Evolutionary conservation across 2,888 invertebrate species (phyloP).

Genomic region (Nomada fabriciana): DNA sequence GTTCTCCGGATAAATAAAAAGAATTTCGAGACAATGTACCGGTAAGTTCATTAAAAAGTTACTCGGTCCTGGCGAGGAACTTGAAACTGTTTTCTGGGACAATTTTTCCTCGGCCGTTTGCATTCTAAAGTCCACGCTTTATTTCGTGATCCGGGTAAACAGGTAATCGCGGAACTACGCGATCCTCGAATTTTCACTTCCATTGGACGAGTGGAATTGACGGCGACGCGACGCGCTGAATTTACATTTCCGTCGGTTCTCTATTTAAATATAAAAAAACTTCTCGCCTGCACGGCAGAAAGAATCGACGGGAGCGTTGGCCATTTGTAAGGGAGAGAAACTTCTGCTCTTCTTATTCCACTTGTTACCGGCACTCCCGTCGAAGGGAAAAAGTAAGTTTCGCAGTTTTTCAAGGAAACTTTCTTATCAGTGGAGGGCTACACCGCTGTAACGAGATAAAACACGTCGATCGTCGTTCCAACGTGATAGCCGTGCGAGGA

Average conservation of each 20-base stretch:
- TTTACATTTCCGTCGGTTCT: slow-evolving; percentile 40
- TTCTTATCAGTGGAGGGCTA: slow-evolving; percentile 54
- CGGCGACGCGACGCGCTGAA: slow-evolving; percentile 5
- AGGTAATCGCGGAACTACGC: slow-evolving; percentile 4
- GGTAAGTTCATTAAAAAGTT: slow-evolving; percentile 35
- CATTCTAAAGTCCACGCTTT: slow-evolving; percentile 7
- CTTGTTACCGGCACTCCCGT: slow-evolving; percentile 33
- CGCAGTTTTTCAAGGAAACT: slow-evolving; percentile 64
- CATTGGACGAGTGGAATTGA: background rate
- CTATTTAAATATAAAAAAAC: slow-evolving; percentile 44
- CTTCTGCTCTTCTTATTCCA: slow-evolving; percentile 49
- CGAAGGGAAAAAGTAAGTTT: slow-evolving; percentile 50
- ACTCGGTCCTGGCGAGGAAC: background rate
- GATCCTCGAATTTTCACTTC: slow-evolving; percentile 31
- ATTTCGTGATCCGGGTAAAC: slow-evolving; percentile 8
- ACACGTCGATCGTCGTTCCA: slow-evolving; percentile 52
- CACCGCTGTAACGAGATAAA: slow-evolving; percentile 47
- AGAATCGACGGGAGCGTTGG: slow-evolving; percentile 36
- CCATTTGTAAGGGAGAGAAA: slow-evolving; percentile 51
- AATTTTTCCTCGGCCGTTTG: slow-evolving; percentile 22
- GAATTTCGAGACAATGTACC: slow-evolving; percentile 11
- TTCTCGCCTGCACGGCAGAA: background rate
- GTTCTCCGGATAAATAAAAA: background rate
- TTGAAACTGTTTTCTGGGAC: background rate
- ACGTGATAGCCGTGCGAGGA: slow-evolving; percentile 30